Base-by-base conservation (phyloP, 1,140 invertebrate genomes). In the Diachasma alloeum region DNA sequence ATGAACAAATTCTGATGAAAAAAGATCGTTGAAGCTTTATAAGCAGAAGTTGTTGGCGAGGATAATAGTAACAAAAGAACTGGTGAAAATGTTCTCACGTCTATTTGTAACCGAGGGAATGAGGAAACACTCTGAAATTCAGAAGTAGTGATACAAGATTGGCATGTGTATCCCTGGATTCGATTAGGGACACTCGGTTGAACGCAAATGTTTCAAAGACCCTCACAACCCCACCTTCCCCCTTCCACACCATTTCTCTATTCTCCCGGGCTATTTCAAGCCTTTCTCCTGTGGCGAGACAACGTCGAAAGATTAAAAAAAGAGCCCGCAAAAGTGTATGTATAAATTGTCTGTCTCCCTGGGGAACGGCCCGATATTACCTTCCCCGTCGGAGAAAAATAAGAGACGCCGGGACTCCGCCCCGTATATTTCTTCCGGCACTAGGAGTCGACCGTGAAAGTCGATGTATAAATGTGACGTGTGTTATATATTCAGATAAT, bases 301-400 rank as follows among this genome's bases (percentile, higher is more conserved):
- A 56, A 22, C 48, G 19, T 8, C n/a, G 19, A 56, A 56, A 56
- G 48, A 56, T 56, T 56, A 56, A 56, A 56, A 56, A 19, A 56
- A 56, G 9, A 37, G 36, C 22, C 24, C 59, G 19, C 59, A 63
- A 63, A 63, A 63, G 59, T 63, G 59, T 63, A 63, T 63, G 59
- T 63, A 63, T 63, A 63, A 63, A 63, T 63, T 63, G 59, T 63
- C 59, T 15, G 59, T 63, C 59, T 63, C 59, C 24, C 59, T 63
- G 24, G 24, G 24, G 59, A 63, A 63, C 24, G 24, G 19, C 48
- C 59, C 59, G 59, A 63, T 63, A 63, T 24, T 31, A 63, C 24
- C 59, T 31, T 63, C 11, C 59, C 2, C 59, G 59, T 19, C 11
- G 19, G 24, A 24, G 59, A 63, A 31, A 31, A 31, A 63, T 53